These are phyloP conservation scores for Rhinophrynus dorsalis DNA, from an alignment of 2,797 vertebrate species.

Conservation along the genomic window DNA sequence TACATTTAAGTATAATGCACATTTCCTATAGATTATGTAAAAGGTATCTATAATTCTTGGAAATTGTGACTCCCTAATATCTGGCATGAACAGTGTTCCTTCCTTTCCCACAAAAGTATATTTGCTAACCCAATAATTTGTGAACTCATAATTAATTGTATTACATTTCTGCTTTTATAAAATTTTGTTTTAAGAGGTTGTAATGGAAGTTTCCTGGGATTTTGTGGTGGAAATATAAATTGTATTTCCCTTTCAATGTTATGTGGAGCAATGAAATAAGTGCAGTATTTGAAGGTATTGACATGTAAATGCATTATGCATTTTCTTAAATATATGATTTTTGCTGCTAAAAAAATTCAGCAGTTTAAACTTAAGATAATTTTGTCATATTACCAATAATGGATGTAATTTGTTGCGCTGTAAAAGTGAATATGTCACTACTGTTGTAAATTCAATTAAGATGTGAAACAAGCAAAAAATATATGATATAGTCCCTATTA, in stretches of 20 bases:
- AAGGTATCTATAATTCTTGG: too few relatives aligned
- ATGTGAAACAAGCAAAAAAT: slow-evolving; percentile 45
- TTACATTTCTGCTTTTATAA: slow-evolving; percentile 18
- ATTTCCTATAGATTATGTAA: too few relatives aligned
- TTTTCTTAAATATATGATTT: slow-evolving; percentile 31
- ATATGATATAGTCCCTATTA: slow-evolving; percentile 32
- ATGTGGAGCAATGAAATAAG: slow-evolving; percentile 25
- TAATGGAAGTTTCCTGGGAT: slow-evolving; percentile 17
- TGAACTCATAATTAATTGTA: slow-evolving; percentile 24
- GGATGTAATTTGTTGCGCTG: slow-evolving; percentile 48
- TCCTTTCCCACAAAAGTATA: slow-evolving; percentile 9
- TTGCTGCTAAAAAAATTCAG: slow-evolving; percentile 27
- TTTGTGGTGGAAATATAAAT: slow-evolving; percentile 21
- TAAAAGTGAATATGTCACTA: slow-evolving; percentile 46
- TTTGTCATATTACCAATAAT: slow-evolving; percentile 46
- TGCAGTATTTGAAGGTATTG: slow-evolving; percentile 23
- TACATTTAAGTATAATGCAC: too few relatives aligned
- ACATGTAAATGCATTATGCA: slow-evolving; percentile 29
- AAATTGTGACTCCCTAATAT: not conserved
- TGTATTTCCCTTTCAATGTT: slow-evolving; percentile 31
- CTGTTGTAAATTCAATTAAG: slow-evolving; percentile 47
- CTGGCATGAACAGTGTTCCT: slow-evolving; percentile 6
- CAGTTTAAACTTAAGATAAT: slow-evolving; percentile 26
- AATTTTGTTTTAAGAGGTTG: slow-evolving; percentile 19
- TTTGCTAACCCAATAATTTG: slow-evolving; percentile 30